Base-by-base conservation (phyloP, 2,888 invertebrate species). In the Lochmaea capreae region DNA sequence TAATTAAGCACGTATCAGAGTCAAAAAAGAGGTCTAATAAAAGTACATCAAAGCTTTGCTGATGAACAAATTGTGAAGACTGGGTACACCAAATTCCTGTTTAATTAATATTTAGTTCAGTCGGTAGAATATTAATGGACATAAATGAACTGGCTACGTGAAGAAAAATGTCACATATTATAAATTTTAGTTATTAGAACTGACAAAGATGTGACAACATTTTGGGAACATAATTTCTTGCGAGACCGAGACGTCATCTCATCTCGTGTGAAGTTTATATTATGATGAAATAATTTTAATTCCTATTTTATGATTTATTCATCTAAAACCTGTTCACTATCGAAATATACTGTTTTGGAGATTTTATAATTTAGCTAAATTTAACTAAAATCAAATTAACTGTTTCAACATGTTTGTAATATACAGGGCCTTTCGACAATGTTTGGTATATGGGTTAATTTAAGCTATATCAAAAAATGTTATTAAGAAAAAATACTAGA, bases 31-130 rank as follows among this genome's bases (percentile, higher is more conserved):
- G 52, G 16, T 52, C 14, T 16, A n/a, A 16, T 54, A 54, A 18
- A 54, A 54, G 54, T 54, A 54, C 54, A 54, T 54, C 54, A 54
- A 54, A 54, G 54, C 18, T 54, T 54, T 10, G 54, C 18, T 54
- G 54, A 54, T 18, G 54, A 54, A 54, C 18, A 54, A 54, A 54
- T 54, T 54, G 16, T 16, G 18, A 54, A 54, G 18, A 54, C 11
- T 54, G 10, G 3, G 54, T 54, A 54, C 54, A 10, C 16, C 10
- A 18, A 54, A 54, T 54, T 54, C 54, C 54, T 18, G 18, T 18
- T 54, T 54, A 54, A 54, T 54, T 18, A 18, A 54, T 54, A 54
- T 54, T 16, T 18, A 54, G 16, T 54, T 54, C 3, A n/a, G 52
- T 54, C 9, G 52, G 52, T 54, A 9, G 16, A 54, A 18, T 54